Evolutionary conservation across 53 echinoderm and acorn worm genomes (phyloP), one percentile per base, ranked within the genome.

Genomic region (Echinarachnius parma): DNA sequence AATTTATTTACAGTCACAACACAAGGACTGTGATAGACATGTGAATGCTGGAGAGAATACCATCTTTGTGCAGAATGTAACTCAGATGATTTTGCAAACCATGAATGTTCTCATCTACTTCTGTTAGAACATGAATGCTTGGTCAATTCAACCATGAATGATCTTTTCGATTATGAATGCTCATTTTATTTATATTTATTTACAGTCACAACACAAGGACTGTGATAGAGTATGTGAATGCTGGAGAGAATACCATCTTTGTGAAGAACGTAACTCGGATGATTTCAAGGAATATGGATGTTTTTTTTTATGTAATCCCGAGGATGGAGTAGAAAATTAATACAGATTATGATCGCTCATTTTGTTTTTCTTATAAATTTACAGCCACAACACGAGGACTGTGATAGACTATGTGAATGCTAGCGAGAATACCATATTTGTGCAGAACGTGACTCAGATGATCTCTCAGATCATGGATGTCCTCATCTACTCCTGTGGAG

Each of bases 61-160:
- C 35, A 88, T 98, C 98, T 98, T 98, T 80, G 98, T 98, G 2
- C 98, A 98, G 83, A 98, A 98, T 77, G 98, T 98, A 22, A 98
- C 98, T 28, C 98, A 98, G 79, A 88, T 98, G 88, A 88, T 98
- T 5, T 98, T 91, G 0, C 98, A 91, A 64, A 91, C 92, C 64
- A 92, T 91, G 85, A 91, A 98, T 63, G 88, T 86, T 26, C 91
- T 98, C 61, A 98, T 98, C 80, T 91, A 98, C 45, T 91, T 91
- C 21, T 91, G 89, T 36, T n/a, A n/a, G n/a, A n/a, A n/a, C n/a
- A n/a, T n/a, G n/a, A n/a, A n/a, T n/a, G n/a, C n/a, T n/a, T n/a
- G n/a, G n/a, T n/a, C n/a, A n/a, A n/a, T n/a, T n/a, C n/a, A n/a
- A n/a, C n/a, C n/a, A n/a, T n/a, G n/a, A n/a, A n/a, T n/a, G n/a